These are phyloP conservation scores for Daboia siamensis DNA, from an alignment of 2,113 vertebrate genomes.

Conservation along the genomic window DNA sequence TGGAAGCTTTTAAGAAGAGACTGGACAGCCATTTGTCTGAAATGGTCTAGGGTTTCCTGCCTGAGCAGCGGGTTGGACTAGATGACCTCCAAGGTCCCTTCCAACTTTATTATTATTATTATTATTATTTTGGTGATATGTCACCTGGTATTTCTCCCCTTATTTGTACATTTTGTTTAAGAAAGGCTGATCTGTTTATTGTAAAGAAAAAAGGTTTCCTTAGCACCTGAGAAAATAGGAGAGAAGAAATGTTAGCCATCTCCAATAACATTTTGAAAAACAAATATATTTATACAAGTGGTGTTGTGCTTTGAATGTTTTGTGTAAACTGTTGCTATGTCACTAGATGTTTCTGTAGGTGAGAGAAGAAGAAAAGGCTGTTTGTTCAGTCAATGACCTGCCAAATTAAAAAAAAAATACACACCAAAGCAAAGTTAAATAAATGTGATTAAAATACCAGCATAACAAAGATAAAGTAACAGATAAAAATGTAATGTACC, in stretches of 20 bases:
- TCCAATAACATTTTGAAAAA: constrained; percentile 15
- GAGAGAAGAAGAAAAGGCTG: background rate
- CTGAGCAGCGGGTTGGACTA: no score
- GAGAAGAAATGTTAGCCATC: background rate
- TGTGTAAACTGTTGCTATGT: constrained; percentile 18
- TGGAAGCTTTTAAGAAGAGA: no score
- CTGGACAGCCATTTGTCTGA: no score
- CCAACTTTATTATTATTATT: no score
- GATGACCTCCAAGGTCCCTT: no score
- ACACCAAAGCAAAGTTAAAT: no score
- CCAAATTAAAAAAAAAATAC: background rate
- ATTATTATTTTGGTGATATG: constrained; percentile 27
- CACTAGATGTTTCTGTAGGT: constrained; percentile 19
- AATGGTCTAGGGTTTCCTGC: no score
- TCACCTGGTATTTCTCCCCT: constrained; percentile 5
- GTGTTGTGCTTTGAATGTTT: background rate
- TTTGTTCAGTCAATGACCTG: background rate
- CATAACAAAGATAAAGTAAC: no score
- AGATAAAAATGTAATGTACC: no score
- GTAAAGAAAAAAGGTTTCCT: background rate
- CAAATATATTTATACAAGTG: no score
- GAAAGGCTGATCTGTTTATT: background rate
- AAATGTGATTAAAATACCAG: no score
- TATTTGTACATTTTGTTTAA: constrained; percentile 26
- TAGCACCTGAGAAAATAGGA: constrained; percentile 3